phyloP scores from a whole-genome alignment of 2,888 invertebrate genomes.

The Sinhomidia bicolor region DNA sequence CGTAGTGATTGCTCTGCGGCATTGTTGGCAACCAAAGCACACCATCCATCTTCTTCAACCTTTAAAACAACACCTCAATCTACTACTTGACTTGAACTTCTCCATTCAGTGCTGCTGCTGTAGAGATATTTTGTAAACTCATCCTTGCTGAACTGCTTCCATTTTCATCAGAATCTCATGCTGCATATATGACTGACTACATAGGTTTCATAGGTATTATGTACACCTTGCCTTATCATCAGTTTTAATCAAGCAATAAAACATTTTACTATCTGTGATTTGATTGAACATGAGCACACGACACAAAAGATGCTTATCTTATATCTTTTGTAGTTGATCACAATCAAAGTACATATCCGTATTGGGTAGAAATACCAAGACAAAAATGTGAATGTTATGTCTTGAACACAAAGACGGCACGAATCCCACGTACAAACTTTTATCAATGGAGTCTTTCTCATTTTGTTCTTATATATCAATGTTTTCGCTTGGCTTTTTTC shows the following conservation, averaged over 20 bases:
- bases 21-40: conserved; percentile 41
- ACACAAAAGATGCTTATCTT: conserved; percentile 8
- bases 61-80: background rate
- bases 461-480: background rate
- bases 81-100: conserved; percentile 23
- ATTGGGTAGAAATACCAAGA: conserved; percentile 1
- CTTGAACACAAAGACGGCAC: too few relatives aligned
- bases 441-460: background rate
- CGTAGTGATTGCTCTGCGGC: background rate
- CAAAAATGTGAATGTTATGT: background rate
- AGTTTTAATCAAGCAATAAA: background rate
- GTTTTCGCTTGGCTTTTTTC: too few relatives aligned
- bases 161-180: background rate
- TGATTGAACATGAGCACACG: conserved; percentile 32
- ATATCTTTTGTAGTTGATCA: background rate
- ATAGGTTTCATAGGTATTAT: too few relatives aligned
- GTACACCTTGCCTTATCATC: background rate
- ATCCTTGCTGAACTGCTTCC: background rate
- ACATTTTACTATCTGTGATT: background rate
- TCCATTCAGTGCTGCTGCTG: background rate
- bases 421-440: background rate
- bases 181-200: too few relatives aligned
- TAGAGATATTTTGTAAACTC: background rate
- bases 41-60: conserved; percentile 8
- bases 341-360: background rate